Conservation (phyloP, 2,888 invertebrate species). For the Camponotus fellah region DNA sequence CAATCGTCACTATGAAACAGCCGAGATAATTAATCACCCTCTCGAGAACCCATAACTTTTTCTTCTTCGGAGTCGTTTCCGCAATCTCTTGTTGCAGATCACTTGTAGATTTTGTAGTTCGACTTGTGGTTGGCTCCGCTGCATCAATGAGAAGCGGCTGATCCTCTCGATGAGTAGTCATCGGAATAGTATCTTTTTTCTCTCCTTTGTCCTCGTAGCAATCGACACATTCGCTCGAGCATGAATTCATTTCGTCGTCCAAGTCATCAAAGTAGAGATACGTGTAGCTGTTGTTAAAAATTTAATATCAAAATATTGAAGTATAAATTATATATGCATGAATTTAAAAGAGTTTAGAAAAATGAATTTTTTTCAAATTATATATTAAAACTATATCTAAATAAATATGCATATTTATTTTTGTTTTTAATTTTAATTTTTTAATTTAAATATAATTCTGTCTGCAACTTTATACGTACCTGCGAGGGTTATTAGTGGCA, state of each 20-base stretch:
- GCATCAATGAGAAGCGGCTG: conserved; percentile 75
- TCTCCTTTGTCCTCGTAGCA: conserved; percentile 59
- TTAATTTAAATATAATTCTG: not conserved
- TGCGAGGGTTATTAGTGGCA: conserved; percentile 37
- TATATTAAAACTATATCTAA: not conserved
- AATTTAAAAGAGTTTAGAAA: not conserved
- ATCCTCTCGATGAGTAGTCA: conserved; percentile 30
- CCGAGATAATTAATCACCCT: conserved; percentile 87
- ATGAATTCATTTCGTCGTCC: conserved; percentile 68
- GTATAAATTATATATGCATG: not conserved
- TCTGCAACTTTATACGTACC: not conserved
- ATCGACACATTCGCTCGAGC: conserved; percentile 47
- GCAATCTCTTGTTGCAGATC: not conserved
- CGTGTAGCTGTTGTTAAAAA: conserved; percentile 74
- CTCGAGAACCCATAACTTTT: conserved; percentile 33
- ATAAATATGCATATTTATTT: not conserved
- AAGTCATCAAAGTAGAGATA: conserved; percentile 81
- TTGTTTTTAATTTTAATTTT: not conserved
- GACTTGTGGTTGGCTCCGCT: conserved; percentile 55
- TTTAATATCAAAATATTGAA: not conserved
- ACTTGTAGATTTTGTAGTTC: conserved; percentile 48
- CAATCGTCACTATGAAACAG: conserved; percentile 88
- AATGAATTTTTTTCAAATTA: conserved; percentile 5
- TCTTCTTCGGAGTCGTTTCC: not conserved
- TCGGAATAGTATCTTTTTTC: not conserved